Evolutionary conservation across 1,140 invertebrate species (phyloP).

Genomic region (Rhagoletis pomonella): DNA sequence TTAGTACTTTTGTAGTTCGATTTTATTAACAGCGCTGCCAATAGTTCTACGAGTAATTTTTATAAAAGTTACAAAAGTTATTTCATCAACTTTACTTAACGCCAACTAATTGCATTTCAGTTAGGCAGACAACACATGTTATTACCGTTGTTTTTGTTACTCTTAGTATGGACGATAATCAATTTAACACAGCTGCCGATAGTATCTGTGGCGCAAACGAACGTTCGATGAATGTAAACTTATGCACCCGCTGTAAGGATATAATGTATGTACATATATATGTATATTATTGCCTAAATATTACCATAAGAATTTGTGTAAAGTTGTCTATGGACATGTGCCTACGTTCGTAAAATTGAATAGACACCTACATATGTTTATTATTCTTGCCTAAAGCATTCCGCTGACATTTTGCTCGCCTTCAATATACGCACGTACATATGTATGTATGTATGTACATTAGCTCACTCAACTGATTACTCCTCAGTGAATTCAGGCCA

Average conservation of each 20-base stretch:
- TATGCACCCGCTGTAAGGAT: no score
- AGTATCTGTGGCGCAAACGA: neutral
- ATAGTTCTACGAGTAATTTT: neutral
- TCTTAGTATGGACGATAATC: neutral
- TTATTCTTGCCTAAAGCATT: neutral
- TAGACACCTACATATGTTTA: neutral
- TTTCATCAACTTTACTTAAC: slow-evolving; percentile 33
- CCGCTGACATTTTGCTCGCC: neutral
- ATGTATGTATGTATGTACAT: no score
- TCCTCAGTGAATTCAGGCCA: neutral
- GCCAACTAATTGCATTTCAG: slow-evolving; percentile 39
- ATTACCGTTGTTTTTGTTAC: neutral
- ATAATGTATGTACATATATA: neutral
- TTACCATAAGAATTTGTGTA: neutral
- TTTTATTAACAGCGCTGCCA: neutral
- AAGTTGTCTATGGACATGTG: neutral
- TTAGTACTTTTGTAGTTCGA: neutral
- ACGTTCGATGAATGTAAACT: no score
- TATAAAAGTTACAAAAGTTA: slow-evolving; percentile 31
- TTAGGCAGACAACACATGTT: neutral
- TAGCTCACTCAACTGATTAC: slow-evolving; percentile 7
- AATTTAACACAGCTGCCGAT: slow-evolving; percentile 13
- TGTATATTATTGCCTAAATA: neutral
- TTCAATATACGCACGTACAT: neutral
- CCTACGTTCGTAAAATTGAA: neutral